Base-by-base conservation (phyloP, 1,140 invertebrate species). In the Camponotus vicinus region DNA sequence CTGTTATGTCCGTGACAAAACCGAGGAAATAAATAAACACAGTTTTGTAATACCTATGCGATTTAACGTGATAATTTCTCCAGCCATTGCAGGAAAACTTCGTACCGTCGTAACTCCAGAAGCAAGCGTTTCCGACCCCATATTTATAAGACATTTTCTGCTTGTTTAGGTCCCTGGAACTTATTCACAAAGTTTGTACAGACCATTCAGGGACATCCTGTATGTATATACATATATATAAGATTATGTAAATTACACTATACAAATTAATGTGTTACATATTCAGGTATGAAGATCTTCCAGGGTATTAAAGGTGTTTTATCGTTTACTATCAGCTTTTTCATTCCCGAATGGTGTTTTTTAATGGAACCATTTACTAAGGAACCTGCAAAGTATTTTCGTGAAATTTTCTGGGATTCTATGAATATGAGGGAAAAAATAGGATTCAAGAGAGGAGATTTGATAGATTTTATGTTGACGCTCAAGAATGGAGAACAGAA, bases 401-500 rank as follows among this genome's bases (percentile, higher is more conserved):
- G 93, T 2, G 40, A 63, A 0, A 71, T 92, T 69, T 94, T 93
- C 85, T 91, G 89, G 91, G 85, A 93, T 18, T 92, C 93, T 0
- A 80, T 92, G 27, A 88, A 88, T 3, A 88, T 61, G 0, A 71
- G 93, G 66, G 93, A 94, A 82, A 85, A 88, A 71, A 73, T 70
- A 6, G 83, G 88, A 34, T 86, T 84, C 7, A 90, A 93, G 13
- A 83, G 92, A 87, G 89, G 89, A 57, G 93, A 94, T 77, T 63
- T 94, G 18, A 86, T 94, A 1, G 93, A 94, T 85, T 90, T 70
- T 18, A 89, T 94, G 37, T 83, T 93, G 61, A 3, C 32, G 18
- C 75, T 94, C 3, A 93, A 93, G 76, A 93, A 93, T 79, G 92
- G 84, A 77, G 75, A 93, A 85, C 92, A 94, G 64, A 85, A 83